phyloP scores from a whole-genome alignment of 1,140 invertebrate genomes.

The Tetramorium alpestre region DNA sequence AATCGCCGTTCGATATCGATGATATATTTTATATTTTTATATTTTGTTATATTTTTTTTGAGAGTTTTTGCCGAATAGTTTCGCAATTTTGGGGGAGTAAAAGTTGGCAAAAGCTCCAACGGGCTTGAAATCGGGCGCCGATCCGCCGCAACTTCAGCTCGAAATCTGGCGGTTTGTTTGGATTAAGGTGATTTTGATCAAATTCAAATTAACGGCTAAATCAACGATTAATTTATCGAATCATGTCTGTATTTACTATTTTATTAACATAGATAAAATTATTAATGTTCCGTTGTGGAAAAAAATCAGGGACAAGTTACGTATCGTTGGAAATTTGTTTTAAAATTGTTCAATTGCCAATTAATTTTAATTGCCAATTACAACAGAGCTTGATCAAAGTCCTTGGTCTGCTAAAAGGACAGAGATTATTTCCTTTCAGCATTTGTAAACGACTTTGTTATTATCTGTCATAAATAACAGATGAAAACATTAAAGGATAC shows the following conservation, averaged over 20 bases:
- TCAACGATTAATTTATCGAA: too few relatives aligned
- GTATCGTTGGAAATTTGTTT: background rate
- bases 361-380: too few relatives aligned
- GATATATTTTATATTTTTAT: background rate
- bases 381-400: background rate
- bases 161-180: too few relatives aligned
- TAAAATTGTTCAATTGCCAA: background rate
- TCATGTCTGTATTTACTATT: too few relatives aligned
- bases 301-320: background rate
- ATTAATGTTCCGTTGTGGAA: background rate
- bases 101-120: too few relatives aligned
- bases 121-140: too few relatives aligned
- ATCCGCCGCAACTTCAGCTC: too few relatives aligned
- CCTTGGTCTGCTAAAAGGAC: background rate
- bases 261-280: background rate
- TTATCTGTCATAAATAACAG: background rate
- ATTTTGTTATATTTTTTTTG: too few relatives aligned
- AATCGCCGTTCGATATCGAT: background rate
- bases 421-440: background rate
- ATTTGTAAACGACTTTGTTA: background rate
- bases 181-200: too few relatives aligned
- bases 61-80: too few relatives aligned
- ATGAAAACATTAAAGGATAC: background rate
- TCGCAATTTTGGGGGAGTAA: too few relatives aligned
- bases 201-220: too few relatives aligned